These are phyloP conservation scores for Malurus splendens DNA, from an alignment of 2,797 vertebrate species.

Conservation along the genomic window DNA sequence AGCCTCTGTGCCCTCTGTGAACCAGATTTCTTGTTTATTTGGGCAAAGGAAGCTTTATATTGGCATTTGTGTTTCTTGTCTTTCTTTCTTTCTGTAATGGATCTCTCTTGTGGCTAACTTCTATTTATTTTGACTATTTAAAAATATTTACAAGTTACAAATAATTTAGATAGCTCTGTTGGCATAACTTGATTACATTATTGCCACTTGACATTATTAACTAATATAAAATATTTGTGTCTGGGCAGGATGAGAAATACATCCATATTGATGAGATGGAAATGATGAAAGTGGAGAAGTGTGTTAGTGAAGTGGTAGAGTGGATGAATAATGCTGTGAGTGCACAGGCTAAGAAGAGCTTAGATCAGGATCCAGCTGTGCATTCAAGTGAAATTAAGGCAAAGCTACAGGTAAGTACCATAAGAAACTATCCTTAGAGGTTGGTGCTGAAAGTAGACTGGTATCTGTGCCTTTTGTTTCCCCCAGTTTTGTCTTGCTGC, in stretches of 20 bases:
- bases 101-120: not conserved
- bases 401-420: conserved; percentile 70
- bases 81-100: not conserved
- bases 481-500: not conserved
- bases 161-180: not conserved
- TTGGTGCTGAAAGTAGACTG: not conserved
- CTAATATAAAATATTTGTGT: not conserved
- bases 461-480: not conserved
- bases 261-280: conserved; percentile 77
- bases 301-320: conserved; percentile 72
- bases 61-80: not conserved
- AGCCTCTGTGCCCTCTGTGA: not conserved
- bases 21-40: not conserved
- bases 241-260: conserved; percentile 75
- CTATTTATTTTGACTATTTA: not conserved
- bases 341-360: conserved; percentile 71
- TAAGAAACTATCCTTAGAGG: not conserved
- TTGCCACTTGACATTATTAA: not conserved
- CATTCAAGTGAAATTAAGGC: conserved; percentile 70
- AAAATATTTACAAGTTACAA: not conserved
- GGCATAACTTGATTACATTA: not conserved
- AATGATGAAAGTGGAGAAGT: conserved; percentile 79
- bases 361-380: conserved; percentile 74
- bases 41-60: not conserved
- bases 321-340: conserved; percentile 78